Base-by-base conservation (phyloP, 2,888 invertebrate genomes). In the Erebia epiphron region DNA sequence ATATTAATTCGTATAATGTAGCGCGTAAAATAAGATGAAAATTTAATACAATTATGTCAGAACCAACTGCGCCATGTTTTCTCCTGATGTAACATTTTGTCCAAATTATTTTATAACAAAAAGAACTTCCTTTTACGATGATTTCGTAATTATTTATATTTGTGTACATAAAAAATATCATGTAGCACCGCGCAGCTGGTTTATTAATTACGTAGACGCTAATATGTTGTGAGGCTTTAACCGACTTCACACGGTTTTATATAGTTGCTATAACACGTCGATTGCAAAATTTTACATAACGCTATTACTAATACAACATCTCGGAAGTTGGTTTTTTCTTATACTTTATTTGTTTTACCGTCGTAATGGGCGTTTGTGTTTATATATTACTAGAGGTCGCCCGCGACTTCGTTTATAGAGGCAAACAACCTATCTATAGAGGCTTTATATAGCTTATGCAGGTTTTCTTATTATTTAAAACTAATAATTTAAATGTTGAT, bases 221-320 rank as follows among this genome's bases (percentile, higher is more conserved):
- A 67, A 63, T 72, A 68, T 67, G 46, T 67, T 56, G 67, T 43
- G 56, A 56, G 61, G 50, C 35, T 71, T 68, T 69, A 71, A n/a
- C 46, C 56, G 56, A 18, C 56, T 66, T 66, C 66, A 66, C 73
- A 74, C 73, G 72, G 16, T 73, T 68, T 72, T 74, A 50, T 56
- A 60, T 9, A 46, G n/a, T 10, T n/a, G 16, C 43, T 46, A 67
- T 65, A 66, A 69, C 46, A 57, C 14, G 50, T 71, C 46, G 52
- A 68, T 73, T 70, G 66, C 69, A 62, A 71, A 69, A 67, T 70
- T 71, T 73, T 75, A 73, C 65, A 66, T 75, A 73, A 75, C 71
- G 49, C 41, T n/a, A 64, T 67, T 50, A 69, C 67, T 50, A 65
- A 71, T 72, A 71, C 58, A 68, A 73, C 57, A 65, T 64, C 64